Evolutionary conservation across 2,113 vertebrate species (phyloP).

Genomic region (Gobio gobio): DNA sequence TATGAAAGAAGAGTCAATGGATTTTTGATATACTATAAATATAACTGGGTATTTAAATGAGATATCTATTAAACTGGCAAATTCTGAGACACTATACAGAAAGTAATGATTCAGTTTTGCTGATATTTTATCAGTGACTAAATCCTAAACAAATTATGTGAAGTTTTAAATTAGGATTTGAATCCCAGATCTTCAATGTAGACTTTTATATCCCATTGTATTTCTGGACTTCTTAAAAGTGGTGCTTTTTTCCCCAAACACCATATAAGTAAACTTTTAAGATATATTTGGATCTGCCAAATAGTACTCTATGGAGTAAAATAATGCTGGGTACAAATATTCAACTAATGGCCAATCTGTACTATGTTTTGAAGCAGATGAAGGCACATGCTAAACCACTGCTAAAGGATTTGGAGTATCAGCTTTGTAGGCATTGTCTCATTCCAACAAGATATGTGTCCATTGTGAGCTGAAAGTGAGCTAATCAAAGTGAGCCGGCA

Average conservation of each 20-base stretch:
- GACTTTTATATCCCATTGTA: no score
- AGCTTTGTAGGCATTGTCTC: constrained; percentile 76
- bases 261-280: not conserved
- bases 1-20: not conserved
- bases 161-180: not conserved
- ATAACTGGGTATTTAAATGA: not conserved
- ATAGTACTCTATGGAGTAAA: constrained; percentile 8
- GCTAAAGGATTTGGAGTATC: constrained; percentile 75
- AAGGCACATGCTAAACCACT: constrained; percentile 20
- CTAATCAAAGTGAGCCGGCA: constrained; percentile 75
- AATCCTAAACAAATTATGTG: not conserved
- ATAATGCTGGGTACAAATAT: constrained; percentile 6
- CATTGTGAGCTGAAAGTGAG: constrained; percentile 73
- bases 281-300: not conserved
- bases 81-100: not conserved
- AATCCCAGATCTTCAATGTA: not conserved
- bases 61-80: not conserved
- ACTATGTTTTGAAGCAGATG: constrained; percentile 13
- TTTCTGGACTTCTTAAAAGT: not conserved
- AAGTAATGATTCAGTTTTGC: not conserved
- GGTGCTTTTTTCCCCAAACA: not conserved
- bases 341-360: constrained; percentile 8
- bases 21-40: not conserved
- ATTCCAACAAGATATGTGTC: constrained; percentile 70
- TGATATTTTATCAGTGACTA: not conserved